Evolutionary conservation across 2,888 invertebrate species (phyloP).

Genomic region (Perizoma affinitatum): DNA sequence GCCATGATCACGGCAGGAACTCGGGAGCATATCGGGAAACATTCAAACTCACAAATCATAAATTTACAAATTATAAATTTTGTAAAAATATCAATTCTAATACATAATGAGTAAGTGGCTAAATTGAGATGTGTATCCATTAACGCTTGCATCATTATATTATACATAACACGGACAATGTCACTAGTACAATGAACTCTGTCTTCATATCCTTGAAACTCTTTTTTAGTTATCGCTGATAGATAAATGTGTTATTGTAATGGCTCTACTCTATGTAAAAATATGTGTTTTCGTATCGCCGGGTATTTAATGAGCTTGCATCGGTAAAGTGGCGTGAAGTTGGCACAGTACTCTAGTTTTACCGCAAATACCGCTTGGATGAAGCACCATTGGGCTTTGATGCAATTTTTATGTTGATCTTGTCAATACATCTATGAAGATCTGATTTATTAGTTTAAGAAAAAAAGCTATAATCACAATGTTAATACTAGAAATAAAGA

Average conservation of each 20-base stretch:
- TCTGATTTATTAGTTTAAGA: too few relatives aligned
- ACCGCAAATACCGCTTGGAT: conserved; percentile 4
- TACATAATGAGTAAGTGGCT: conserved; percentile 36
- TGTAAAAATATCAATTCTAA: too few relatives aligned
- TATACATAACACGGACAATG: conserved; percentile 65
- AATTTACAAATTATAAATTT: too few relatives aligned
- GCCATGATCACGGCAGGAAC: too few relatives aligned
- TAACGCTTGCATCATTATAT: conserved; percentile 62
- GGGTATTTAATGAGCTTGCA: conserved; percentile 21
- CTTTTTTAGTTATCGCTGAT: conserved; percentile 59
- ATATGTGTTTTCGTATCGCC: conserved; percentile 32
- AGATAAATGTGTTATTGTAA: conserved; percentile 41
- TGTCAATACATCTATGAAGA: too few relatives aligned
- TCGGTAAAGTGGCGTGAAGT: conserved; percentile 18
- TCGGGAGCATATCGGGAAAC: too few relatives aligned
- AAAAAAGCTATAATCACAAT: too few relatives aligned
- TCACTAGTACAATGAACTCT: conserved; percentile 73
- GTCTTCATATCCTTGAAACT: conserved; percentile 69
- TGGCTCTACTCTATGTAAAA: conserved; percentile 23
- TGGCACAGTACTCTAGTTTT: conserved; percentile 24
- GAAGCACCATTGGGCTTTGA: not conserved
- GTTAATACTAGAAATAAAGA: too few relatives aligned
- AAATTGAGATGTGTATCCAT: conserved; percentile 37
- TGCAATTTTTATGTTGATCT: too few relatives aligned
- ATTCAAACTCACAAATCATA: too few relatives aligned